These are phyloP conservation scores for Lota lota DNA, from an alignment of 2,113 vertebrate genomes.

Conservation along the genomic window DNA sequence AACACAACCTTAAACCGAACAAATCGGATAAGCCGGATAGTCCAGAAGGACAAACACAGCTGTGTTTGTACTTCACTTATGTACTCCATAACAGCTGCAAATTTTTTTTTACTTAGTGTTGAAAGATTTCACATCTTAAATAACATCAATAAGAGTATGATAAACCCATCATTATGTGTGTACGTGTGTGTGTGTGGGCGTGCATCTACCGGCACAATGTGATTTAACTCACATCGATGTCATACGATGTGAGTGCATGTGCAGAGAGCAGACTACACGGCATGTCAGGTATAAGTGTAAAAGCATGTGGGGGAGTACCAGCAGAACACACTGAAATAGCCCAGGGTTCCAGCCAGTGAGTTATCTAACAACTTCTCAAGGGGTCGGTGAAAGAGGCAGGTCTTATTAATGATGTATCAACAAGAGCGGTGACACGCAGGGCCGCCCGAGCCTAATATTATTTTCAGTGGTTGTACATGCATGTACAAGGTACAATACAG, in stretches of 20 bases:
- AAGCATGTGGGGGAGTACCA: background rate
- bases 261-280: no score
- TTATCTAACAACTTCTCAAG: slow-evolving; percentile 53
- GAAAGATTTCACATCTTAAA: slow-evolving; percentile 4
- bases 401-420: slow-evolving; percentile 64
- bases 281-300: no score
- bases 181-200: slow-evolving; percentile 2
- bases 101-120: background rate
- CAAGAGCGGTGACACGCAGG: background rate
- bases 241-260: background rate
- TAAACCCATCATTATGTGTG: no score
- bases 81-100: no score
- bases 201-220: slow-evolving; percentile 27
- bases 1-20: no score
- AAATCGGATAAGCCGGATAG: no score
- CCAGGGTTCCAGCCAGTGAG: slow-evolving; percentile 40
- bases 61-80: no score
- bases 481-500: slow-evolving; percentile 43
- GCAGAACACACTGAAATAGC: slow-evolving; percentile 9
- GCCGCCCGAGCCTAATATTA: slow-evolving; percentile 16
- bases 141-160: no score
- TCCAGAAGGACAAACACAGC: no score
- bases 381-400: slow-evolving; percentile 45
- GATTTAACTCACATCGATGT: slow-evolving; percentile 27
- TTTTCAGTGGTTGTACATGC: background rate